Evolutionary conservation across 53 echinoderm and acorn worm genomes (phyloP), one percentile per base, ranked within the genome.

Genomic region (Echinarachnius parma): DNA sequence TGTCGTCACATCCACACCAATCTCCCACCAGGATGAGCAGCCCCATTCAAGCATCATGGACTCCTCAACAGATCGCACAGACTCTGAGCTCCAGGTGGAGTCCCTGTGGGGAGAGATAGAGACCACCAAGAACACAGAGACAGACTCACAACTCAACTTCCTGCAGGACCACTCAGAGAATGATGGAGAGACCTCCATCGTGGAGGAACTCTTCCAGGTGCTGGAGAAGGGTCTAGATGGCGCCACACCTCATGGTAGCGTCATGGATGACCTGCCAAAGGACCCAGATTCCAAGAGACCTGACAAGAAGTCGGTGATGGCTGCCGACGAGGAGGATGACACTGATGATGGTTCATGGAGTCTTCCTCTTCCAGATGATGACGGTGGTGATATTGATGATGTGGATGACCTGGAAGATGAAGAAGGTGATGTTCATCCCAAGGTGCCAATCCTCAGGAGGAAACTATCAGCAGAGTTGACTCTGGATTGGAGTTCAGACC

Each of bases 331-430:
- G 22, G 74, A 69, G 19, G 69, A 36, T 57, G 69, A 67, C 31
- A 68, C 67, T 46, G 69, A 68, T 46, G 69, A 68, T 32, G 31
- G 44, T 27, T 72, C 74, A 11, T 72, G 67, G 16, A 80, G 80
- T 59, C 60, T 67, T 45, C 59, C 67, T 21, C 54, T 80, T 16
- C 80, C 80, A 24, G 80, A 80, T 68, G 80, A 80, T 68, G 74
- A 72, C 16, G 57, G 34, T 25, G 74, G 56, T 16, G 61, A 50
- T 8, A 19, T 15, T n/a, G 9, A 11, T 19, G 62, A 62, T 62
- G 39, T 24, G n/a, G n/a, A n/a, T n/a, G n/a, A n/a, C n/a, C n/a
- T n/a, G n/a, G n/a, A n/a, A n/a, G 74, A 72, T 16, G 61, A 50
- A 4, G 52, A 50, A 4, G 9, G 4, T 19, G 62, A 62, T 62